Conservation (phyloP, 1,140 invertebrate genomes). For the Oryctes rhinoceros region DNA sequence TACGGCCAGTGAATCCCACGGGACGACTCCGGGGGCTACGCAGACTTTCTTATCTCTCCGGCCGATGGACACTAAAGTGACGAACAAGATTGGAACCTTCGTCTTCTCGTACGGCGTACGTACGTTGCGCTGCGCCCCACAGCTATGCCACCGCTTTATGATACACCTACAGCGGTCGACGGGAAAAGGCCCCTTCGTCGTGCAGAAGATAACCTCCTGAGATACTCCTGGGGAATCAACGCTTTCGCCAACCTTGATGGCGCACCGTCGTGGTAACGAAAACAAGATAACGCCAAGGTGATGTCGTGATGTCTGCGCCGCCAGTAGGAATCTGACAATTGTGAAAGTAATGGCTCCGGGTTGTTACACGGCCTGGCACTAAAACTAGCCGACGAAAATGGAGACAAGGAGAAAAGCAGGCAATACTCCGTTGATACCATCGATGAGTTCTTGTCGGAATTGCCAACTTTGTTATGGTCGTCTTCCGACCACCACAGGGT, state of each 20-base stretch:
- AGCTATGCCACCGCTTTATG: constrained; percentile 20
- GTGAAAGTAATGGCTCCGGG: constrained; percentile 55
- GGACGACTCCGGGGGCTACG: constrained; percentile 3
- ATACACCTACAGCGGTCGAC: constrained; percentile 2
- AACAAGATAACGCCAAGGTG: constrained; percentile 59
- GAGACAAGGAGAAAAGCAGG: constrained; percentile 26
- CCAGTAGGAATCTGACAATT: constrained; percentile 57
- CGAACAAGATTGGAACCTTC: constrained; percentile 35
- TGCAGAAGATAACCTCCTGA: background rate
- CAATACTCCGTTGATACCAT: constrained; percentile 52
- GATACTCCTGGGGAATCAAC: constrained; percentile 35
- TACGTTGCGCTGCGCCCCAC: background rate
- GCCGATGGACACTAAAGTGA: constrained; percentile 31
- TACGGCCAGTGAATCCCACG: constrained; percentile 28
- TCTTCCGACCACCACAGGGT: constrained; percentile 36
- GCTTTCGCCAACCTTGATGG: constrained; percentile 26
- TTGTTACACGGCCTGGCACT: constrained; percentile 53
- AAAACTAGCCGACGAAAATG: constrained; percentile 48
- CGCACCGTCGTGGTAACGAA: constrained; percentile 43
- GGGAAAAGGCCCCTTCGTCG: background rate
- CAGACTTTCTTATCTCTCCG: constrained; percentile 25
- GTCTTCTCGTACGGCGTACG: constrained; percentile 7
- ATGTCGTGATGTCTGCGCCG: constrained; percentile 40
- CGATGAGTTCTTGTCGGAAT: constrained; percentile 51
- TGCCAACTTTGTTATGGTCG: constrained; percentile 41